A percentile compares a stretch with the other conserved stretches of the same genome.
Evolutionary conservation across 2,888 invertebrate species (phyloP).

Genomic region (Eupithecia centaureata): DNA sequence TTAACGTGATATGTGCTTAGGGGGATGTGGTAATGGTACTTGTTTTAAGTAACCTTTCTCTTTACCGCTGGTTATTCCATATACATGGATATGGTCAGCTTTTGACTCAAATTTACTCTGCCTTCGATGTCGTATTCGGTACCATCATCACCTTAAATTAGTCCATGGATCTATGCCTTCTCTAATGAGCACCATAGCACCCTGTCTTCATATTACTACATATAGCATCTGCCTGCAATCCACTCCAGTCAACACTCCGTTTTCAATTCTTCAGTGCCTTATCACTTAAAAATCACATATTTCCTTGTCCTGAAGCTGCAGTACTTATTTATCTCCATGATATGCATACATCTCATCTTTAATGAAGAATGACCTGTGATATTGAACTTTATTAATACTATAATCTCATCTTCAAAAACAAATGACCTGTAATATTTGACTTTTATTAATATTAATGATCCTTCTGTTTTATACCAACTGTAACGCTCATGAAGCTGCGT

Average conservation of each 20-base stretch:
- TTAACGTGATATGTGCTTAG: not conserved
- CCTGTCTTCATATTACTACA: too few species aligned
- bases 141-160: too few species aligned
- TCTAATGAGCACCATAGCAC: too few species aligned
- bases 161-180: too few species aligned
- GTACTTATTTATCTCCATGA: not conserved
- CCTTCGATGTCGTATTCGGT: not conserved
- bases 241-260: too few species aligned
- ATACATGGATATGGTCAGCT: not conserved
- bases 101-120: not conserved
- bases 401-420: too few species aligned
- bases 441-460: not conserved
- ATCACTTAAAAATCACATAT: not conserved
- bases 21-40: not conserved
- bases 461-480: not conserved
- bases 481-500: conserved; percentile 3
- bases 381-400: too few species aligned
- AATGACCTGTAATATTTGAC: too few species aligned
- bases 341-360: too few species aligned
- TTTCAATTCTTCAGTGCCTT: too few species aligned
- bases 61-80: not conserved
- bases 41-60: not conserved
- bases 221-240: too few species aligned
- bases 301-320: not conserved
- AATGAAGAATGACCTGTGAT: too few species aligned